Base-by-base conservation (phyloP, 2,113 vertebrate species). In the Centropus unirufus region DNA sequence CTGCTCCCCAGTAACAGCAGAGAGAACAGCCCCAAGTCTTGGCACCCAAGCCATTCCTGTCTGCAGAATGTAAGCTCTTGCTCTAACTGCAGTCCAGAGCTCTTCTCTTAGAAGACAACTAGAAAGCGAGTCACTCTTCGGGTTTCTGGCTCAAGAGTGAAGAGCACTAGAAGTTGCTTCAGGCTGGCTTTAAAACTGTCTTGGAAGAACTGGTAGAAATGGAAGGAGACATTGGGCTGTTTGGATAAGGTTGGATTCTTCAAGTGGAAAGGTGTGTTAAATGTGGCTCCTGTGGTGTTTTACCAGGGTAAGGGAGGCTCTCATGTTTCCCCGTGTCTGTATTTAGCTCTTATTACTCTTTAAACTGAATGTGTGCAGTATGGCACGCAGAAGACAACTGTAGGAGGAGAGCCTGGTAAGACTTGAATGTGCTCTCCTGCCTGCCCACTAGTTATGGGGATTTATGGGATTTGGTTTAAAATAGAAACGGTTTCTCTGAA, bases 401-500 rank as follows among this genome's bases (percentile, higher is more conserved):
- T 76, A 66, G 89, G 84, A 94, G 75, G 87, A 91, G 17, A 93
- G 70, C 58, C 78, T 95, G 74, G 26, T 85, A 40, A n/a, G 72
- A 68, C 62, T 14, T 78, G 75, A 80, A 70, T 2, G 2, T 67
- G 77, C 66, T 92, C 9, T 26, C 94, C 36, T 36, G 75, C 46
- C 72, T 95, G 64, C 83, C 83, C 77, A 72, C 94, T 49, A 49
- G 47, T 57, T 88, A 70, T 84, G 89, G 36, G 80, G 95, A 92
- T 94, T 96, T 92, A 75, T 94, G 94, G 90, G 93, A 95, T 92
- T 94, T 19, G 21, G 75, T 81, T 96, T 96, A 96, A 97, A 96
- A 96, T 94, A 94, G 92, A 54, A 95, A 90, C 4, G 3, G 79
- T 92, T 95, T 96, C 88, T 95, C 88, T 95, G 91, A 90, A 95